phyloP scores from a whole-genome alignment of 2,888 invertebrate genomes.

The Drosophila fulvimacula region DNA sequence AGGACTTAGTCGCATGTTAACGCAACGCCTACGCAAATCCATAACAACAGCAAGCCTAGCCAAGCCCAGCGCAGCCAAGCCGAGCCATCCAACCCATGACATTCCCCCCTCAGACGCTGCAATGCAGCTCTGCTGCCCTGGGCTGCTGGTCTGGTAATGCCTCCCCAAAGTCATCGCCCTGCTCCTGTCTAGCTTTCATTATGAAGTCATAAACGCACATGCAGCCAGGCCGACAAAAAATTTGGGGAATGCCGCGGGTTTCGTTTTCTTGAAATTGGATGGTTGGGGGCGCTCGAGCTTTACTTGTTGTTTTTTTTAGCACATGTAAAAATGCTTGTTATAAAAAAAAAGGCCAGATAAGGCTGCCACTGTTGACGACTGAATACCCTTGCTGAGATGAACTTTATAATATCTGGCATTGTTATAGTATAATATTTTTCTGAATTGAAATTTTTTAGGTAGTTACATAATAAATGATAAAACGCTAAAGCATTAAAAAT shows the following conservation, averaged over 20 bases:
- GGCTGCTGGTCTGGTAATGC: constrained; percentile 51
- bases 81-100: no score
- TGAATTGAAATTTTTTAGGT: background rate
- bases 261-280: constrained; percentile 24
- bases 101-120: constrained; percentile 38
- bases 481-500: no score
- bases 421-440: background rate
- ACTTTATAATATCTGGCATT: background rate
- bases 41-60: constrained; percentile 47
- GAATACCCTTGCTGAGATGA: background rate
- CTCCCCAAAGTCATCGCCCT: constrained; percentile 70
- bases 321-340: constrained; percentile 79
- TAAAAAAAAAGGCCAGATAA: constrained; percentile 29
- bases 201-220: constrained; percentile 81
- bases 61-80: background rate
- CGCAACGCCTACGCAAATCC: constrained; percentile 82
- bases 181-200: constrained; percentile 65
- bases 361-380: background rate
- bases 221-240: constrained; percentile 59
- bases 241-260: constrained; percentile 42
- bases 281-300: constrained; percentile 12
- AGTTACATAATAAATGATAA: background rate
- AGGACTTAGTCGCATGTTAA: constrained; percentile 81
- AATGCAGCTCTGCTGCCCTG: constrained; percentile 42
- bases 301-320: constrained; percentile 67